These are phyloP conservation scores for Trichonephila clavata DNA, from an alignment of 1,140 invertebrate species.

Conservation along the genomic window DNA sequence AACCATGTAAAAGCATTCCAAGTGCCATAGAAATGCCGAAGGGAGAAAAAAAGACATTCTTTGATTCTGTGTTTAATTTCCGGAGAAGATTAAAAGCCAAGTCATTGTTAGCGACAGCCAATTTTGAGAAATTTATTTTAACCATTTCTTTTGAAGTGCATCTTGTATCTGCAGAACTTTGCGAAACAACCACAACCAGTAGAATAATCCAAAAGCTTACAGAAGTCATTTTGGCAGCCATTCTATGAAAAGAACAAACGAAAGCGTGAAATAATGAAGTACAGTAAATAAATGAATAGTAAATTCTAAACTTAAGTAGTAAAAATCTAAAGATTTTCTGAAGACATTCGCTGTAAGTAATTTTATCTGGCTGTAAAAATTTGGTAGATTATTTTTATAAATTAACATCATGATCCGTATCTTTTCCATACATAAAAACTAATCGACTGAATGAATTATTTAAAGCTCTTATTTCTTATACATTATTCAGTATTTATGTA, in stretches of 20 bases:
- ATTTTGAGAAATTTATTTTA: constrained; percentile 20
- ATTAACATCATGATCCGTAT: too few relatives aligned
- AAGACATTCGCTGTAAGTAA: too few relatives aligned
- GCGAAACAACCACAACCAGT: not conserved
- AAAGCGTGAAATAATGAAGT: not conserved
- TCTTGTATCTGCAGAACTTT: not conserved
- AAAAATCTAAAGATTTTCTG: too few relatives aligned
- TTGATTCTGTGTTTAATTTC: not conserved
- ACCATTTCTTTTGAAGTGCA: not conserved
- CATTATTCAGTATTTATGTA: too few relatives aligned
- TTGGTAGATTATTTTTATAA: too few relatives aligned
- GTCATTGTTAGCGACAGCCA: constrained; percentile 56
- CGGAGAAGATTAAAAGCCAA: constrained; percentile 51
- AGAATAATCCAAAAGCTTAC: not conserved
- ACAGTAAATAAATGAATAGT: too few relatives aligned
- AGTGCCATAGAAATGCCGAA: constrained; percentile 78
- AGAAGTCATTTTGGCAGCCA: not conserved
- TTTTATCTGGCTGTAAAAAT: too few relatives aligned
- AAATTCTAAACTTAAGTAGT: too few relatives aligned
- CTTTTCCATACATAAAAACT: too few relatives aligned
- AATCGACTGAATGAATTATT: too few relatives aligned
- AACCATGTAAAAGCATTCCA: constrained; percentile 78
- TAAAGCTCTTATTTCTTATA: too few relatives aligned
- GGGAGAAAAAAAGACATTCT: constrained; percentile 79
- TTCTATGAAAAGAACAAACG: not conserved